Conservation (phyloP, 64 coral and sea anemone genomes). For the Acropora tenuis region DNA sequence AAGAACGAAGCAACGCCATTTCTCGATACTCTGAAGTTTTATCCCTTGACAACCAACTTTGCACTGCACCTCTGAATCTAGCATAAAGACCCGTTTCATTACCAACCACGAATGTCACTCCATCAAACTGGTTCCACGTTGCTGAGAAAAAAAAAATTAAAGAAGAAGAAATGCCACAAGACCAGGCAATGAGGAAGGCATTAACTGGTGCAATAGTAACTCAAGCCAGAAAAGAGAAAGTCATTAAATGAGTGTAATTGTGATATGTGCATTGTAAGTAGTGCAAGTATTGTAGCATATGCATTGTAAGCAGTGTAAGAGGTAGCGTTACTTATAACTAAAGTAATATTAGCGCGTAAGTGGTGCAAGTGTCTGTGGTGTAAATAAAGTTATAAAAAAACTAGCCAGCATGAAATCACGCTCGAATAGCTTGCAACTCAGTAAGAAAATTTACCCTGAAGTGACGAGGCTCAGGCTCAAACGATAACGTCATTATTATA, state of each 20-base stretch:
- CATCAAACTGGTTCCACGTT: constrained; percentile 61
- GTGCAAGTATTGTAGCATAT: not conserved
- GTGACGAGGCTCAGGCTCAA: not conserved
- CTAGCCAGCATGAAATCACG: too few relatives aligned
- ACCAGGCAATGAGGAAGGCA: not conserved
- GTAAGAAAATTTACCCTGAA: not conserved
- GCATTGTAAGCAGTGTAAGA: too few relatives aligned
- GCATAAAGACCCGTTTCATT: not conserved
- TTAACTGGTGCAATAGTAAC: not conserved
- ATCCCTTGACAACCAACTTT: not conserved
- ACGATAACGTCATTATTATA: too few relatives aligned
- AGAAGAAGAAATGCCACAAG: too few relatives aligned
- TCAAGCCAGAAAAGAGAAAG: not conserved
- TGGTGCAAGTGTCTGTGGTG: too few relatives aligned
- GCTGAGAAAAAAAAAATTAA: constrained; percentile 2
- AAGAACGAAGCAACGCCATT: not conserved
- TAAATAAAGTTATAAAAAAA: too few relatives aligned
- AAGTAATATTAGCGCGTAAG: too few relatives aligned
- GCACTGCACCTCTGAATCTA: not conserved
- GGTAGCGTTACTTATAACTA: too few relatives aligned
- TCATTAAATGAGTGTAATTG: not conserved
- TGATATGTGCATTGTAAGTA: not conserved
- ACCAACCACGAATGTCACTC: constrained; percentile 25
- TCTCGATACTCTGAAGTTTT: not conserved
- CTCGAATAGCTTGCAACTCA: too few relatives aligned